These are phyloP conservation scores for Microvelia longipes DNA, from an alignment of 1,140 invertebrate species.

Conservation along the genomic window DNA sequence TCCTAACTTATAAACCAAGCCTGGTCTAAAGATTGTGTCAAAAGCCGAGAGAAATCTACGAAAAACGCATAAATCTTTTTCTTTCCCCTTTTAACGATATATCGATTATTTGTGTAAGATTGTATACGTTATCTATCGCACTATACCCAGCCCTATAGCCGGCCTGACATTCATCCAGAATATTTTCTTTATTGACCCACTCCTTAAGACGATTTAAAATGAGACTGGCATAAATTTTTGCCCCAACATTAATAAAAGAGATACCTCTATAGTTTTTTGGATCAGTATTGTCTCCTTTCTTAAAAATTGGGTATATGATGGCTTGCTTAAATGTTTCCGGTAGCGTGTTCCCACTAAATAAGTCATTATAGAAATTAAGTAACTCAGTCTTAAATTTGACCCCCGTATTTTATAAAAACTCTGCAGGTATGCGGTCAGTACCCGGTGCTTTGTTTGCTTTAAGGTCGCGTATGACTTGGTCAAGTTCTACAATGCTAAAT, in stretches of 20 bases:
- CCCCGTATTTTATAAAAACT: neutral
- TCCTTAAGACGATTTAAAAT: neutral
- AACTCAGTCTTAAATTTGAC: neutral
- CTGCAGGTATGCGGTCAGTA: neutral
- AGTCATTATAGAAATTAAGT: neutral
- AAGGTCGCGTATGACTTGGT: neutral
- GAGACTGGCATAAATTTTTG: conserved; percentile 9
- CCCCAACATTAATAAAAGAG: conserved; percentile 9
- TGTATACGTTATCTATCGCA: too few relatives aligned
- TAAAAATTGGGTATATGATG: conserved; percentile 9
- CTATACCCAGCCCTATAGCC: conserved; percentile 9
- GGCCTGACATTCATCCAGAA: conserved; percentile 6
- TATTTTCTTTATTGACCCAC: conserved; percentile 1
- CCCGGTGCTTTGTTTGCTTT: neutral
- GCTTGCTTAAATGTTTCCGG: conserved; percentile 3
- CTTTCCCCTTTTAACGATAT: too few relatives aligned
- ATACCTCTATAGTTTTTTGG: conserved; percentile 11
- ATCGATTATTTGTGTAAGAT: too few relatives aligned
- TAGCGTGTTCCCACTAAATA: neutral
- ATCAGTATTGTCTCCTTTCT: conserved; percentile 10
- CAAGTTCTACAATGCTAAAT: conserved; percentile 6
- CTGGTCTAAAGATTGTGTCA: neutral
- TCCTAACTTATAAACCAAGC: neutral
- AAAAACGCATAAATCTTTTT: conserved; percentile 7
- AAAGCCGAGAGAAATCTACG: conserved; percentile 9